Percentiles rank a stretch among this genome's conserved stretches.
Evolutionary conservation across 2,888 invertebrate species (phyloP).

Genomic region (Limnephilus rhombicus): DNA sequence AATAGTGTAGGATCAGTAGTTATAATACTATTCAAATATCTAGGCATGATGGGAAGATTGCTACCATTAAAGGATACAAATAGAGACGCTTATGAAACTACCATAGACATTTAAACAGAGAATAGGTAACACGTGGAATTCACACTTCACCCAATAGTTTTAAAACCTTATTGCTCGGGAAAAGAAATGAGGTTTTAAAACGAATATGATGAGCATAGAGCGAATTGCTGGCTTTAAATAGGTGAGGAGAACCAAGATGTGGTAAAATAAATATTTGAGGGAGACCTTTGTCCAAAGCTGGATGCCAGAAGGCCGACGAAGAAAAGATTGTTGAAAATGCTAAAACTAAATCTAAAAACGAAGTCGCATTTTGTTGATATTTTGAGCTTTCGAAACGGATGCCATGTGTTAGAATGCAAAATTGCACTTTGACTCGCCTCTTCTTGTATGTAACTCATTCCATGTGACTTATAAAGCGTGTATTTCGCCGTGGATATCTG

Average conservation of each 20-base stretch:
- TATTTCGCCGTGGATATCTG: not conserved
- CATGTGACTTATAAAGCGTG: not conserved
- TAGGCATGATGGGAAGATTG: too few species aligned
- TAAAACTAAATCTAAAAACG: not conserved
- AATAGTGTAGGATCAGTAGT: too few species aligned
- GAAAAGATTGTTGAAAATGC: not conserved
- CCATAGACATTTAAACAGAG: not conserved
- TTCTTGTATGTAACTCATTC: too few species aligned
- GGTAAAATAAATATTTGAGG: not conserved
- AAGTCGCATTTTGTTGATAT: too few species aligned
- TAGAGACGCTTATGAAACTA: not conserved
- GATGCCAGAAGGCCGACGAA: not conserved
- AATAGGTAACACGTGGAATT: not conserved
- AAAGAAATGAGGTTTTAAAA: not conserved
- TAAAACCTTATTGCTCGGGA: not conserved
- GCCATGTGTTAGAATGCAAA: not conserved
- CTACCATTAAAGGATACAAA: too few species aligned
- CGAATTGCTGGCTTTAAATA: not conserved
- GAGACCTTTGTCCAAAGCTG: not conserved
- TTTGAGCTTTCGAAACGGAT: not conserved
- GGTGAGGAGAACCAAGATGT: not conserved
- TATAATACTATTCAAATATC: too few species aligned
- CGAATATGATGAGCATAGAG: not conserved
- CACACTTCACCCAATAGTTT: not conserved
- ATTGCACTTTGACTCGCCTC: not conserved